Conservation (phyloP, 2,888 invertebrate species). For the Carpatolechia fugitivella region DNA sequence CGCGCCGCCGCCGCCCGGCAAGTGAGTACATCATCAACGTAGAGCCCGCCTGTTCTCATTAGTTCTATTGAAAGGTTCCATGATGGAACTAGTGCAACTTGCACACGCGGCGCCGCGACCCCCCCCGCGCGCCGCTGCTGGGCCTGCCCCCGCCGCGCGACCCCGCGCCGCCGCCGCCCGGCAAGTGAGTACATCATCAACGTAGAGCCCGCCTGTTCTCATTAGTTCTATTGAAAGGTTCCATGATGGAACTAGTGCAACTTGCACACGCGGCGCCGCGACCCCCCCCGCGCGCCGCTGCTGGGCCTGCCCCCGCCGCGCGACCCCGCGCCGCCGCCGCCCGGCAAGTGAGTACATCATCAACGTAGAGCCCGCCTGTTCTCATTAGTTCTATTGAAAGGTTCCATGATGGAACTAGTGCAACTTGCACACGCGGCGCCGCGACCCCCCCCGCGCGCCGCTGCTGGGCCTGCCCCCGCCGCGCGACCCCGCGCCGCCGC, state of each 20-base stretch:
- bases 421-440: conserved; percentile 17
- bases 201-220: too few relatives aligned
- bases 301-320: conserved; percentile 19
- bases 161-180: conserved; percentile 30
- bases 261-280: conserved; percentile 18
- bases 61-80: too few relatives aligned
- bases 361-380: too few relatives aligned
- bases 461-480: conserved; percentile 21
- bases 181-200: conserved; percentile 22
- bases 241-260: too few relatives aligned
- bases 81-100: too few relatives aligned
- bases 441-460: conserved; percentile 23
- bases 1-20: conserved; percentile 30
- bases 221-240: too few relatives aligned
- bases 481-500: conserved; percentile 30
- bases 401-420: too few relatives aligned
- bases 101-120: conserved; percentile 17
- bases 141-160: conserved; percentile 17
- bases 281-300: conserved; percentile 24
- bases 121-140: conserved; percentile 25
- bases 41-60: too few relatives aligned
- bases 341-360: conserved; percentile 24
- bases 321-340: conserved; percentile 31
- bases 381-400: too few relatives aligned
- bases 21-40: conserved; percentile 21